Evolutionary conservation across 2,113 vertebrate genomes (phyloP), one percentile per base, ranked within the genome.

Genomic region (Gnathonemus echidnorhynchus): DNA sequence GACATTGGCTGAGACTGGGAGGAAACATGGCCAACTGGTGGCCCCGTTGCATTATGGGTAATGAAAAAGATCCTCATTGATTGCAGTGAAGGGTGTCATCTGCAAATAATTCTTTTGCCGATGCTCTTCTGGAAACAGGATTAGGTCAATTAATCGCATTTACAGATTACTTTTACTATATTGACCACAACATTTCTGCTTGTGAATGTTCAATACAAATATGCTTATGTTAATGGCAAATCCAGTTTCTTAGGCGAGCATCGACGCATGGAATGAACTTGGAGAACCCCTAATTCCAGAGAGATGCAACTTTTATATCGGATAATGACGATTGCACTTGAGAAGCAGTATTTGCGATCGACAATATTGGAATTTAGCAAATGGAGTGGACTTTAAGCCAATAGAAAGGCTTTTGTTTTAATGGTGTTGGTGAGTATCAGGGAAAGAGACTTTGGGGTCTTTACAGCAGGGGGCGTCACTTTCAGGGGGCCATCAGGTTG

Each of bases 111-210:
- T 95, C 94, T 92, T 93, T 70, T 80, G 74, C 74, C 4, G 92
- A 91, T 92, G 92, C 94, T 97, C 93, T 90, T 95, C 84, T 88
- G 94, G 94, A 96, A 97, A 98, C 94, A 95, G 96, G 97, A 98
- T 99, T 98, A 96, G 89, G 93, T 94, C 94, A 96, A 96, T 96
- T 95, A 97, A 97, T 97, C 95, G 96, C 93, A 97, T 99, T 99
- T 97, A 93, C 97, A 97, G 97, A 97, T 97, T 95, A 96, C 88
- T 89, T 96, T 93, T 91, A 92, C 90, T 91, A 88, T 95, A 99
- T 99, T 96, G 97, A 98, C 97, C 96, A 94, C 90, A 92, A 92
- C 91, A 89, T 94, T 95, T 94, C 88, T 56, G 93, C 91, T 91
- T 92, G 90, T 86, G 83, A 86, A 88, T 94, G 96, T 97, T 99